A percentile compares a stretch with the other conserved stretches of the same genome.
Evolutionary conservation across 2,113 vertebrate genomes (phyloP).

Genomic region (Fregata magnificens): DNA sequence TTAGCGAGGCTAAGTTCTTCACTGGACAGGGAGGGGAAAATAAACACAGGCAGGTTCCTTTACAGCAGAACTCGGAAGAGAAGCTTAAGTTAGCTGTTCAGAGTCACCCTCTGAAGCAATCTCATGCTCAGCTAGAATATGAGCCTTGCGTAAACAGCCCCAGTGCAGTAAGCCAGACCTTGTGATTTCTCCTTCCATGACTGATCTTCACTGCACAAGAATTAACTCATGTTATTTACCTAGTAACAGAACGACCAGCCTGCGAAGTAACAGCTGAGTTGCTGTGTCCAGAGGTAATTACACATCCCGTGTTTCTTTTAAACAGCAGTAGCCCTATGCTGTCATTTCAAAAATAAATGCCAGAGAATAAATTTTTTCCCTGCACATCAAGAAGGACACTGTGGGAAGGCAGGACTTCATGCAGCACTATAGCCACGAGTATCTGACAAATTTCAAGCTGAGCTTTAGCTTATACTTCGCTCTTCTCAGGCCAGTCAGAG

Average conservation of each 20-base stretch:
- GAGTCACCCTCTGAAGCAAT: not conserved
- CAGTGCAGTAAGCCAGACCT: not conserved
- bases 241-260: not conserved
- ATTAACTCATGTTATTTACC: not conserved
- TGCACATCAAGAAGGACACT: not conserved
- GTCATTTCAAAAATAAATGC: not conserved
- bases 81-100: not conserved
- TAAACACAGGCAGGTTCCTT: not conserved
- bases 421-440: not conserved
- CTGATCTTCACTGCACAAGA: not conserved
- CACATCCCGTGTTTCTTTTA: not conserved
- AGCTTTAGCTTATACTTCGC: not conserved
- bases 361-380: not conserved
- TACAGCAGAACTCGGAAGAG: not conserved
- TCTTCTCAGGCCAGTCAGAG: not conserved
- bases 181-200: not conserved
- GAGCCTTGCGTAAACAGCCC: not conserved
- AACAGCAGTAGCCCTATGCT: not conserved
- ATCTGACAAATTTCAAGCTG: not conserved
- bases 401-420: not conserved
- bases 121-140: not conserved
- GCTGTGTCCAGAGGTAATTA: not conserved
- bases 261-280: not conserved
- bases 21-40: not conserved
- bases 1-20: not conserved